A percentile compares a stretch with the other conserved stretches of the same genome.
phyloP scores from a whole-genome alignment of 2,888 invertebrate species.

The Pristionchus japonicus region DNA sequence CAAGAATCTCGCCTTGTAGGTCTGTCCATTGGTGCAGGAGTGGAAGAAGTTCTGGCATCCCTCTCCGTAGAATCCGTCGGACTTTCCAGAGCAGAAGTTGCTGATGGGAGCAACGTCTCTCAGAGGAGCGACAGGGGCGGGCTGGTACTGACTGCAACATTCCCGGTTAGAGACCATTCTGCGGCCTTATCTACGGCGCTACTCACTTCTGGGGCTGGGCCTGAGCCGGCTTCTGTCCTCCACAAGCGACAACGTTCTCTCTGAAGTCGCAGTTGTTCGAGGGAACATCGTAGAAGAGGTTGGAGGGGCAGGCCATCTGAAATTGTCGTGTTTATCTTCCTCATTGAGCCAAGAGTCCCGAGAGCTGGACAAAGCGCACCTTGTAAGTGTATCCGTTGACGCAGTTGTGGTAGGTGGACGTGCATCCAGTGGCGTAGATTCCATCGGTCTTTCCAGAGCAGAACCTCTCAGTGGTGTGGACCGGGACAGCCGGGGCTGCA shows the following conservation, averaged over 20 bases:
- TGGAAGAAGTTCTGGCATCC: slow-evolving; percentile 44
- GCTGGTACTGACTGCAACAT: background rate
- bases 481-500: background rate
- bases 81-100: slow-evolving; percentile 27
- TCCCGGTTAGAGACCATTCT: too few species aligned
- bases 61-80: slow-evolving; percentile 38
- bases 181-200: too few species aligned
- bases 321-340: background rate
- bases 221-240: background rate
- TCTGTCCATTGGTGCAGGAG: background rate
- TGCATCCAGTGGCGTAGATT: slow-evolving; percentile 14
- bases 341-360: background rate
- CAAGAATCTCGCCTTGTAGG: background rate
- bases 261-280: background rate
- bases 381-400: background rate
- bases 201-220: background rate
- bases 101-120: background rate
- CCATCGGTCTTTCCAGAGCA: slow-evolving; percentile 17
- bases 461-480: background rate
- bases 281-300: slow-evolving; percentile 31
- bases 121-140: background rate
- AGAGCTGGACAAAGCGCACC: background rate
- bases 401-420: slow-evolving; percentile 17
- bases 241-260: slow-evolving; percentile 19
- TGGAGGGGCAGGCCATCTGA: slow-evolving; percentile 39